phyloP scores from a whole-genome alignment of 1,140 invertebrate genomes.

The Drosophila sulfurigaster region DNA sequence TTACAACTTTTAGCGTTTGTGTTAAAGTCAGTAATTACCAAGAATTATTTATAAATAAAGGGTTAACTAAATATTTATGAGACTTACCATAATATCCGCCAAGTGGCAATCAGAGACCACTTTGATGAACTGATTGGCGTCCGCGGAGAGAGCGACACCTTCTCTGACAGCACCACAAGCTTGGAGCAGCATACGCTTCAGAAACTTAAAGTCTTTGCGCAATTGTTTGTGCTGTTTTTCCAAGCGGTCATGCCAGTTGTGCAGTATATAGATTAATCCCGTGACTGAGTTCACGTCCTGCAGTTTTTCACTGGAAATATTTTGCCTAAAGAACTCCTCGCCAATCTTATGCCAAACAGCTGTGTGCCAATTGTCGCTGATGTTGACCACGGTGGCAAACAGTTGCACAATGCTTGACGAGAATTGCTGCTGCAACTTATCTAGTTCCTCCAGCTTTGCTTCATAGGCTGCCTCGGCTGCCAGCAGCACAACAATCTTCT shows the following conservation, averaged over 20 bases:
- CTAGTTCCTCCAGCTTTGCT: constrained; percentile 36
- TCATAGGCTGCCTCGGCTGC: constrained; percentile 46
- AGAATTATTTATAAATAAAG: too few species aligned
- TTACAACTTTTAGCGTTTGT: too few species aligned
- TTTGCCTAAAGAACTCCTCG: constrained; percentile 55
- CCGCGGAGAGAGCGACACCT: constrained; percentile 12
- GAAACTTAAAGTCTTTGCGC: constrained; percentile 42
- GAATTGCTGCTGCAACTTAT: constrained; percentile 21
- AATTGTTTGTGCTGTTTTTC: constrained; percentile 24
- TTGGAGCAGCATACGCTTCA: constrained; percentile 36
- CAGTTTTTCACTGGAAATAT: constrained; percentile 46
- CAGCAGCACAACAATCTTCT: constrained; percentile 50
- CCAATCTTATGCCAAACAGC: constrained; percentile 56
- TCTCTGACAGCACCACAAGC: constrained; percentile 44
- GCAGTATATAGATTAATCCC: constrained; percentile 57
- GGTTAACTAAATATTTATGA: too few species aligned
- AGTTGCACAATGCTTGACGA: constrained; percentile 30
- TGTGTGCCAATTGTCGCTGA: constrained; percentile 23
- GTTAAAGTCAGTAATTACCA: too few species aligned
- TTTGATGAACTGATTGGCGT: constrained; percentile 85
- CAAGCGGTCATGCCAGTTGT: constrained; percentile 58
- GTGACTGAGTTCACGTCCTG: constrained; percentile 40
- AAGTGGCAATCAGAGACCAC: constrained; percentile 89
- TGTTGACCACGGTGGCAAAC: constrained; percentile 44
- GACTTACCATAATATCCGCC: constrained; percentile 82